Conservation (phyloP, 2,888 invertebrate genomes). For the Andrena bucephala region DNA sequence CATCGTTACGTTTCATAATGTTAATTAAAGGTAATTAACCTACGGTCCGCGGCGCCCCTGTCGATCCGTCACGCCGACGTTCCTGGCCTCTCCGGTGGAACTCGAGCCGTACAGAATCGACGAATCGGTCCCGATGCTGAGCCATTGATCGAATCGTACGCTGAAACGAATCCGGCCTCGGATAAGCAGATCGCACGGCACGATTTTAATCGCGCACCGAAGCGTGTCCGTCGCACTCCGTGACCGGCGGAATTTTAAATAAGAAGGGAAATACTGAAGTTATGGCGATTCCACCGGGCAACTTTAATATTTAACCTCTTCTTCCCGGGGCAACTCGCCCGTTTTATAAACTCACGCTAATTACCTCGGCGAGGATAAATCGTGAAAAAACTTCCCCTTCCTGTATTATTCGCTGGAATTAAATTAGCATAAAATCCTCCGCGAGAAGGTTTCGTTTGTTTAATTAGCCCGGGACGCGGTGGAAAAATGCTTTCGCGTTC, state of each 20-base stretch:
- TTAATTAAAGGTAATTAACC: conserved; percentile 63
- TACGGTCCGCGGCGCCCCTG: background rate
- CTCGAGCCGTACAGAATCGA: background rate
- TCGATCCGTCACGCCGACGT: background rate
- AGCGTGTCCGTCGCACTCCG: conserved; percentile 16
- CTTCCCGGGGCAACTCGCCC: conserved; percentile 24
- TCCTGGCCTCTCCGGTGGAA: background rate
- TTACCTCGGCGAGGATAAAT: conserved; percentile 49
- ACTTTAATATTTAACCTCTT: conserved; percentile 51
- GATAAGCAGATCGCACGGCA: conserved; percentile 15
- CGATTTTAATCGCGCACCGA: conserved; percentile 16
- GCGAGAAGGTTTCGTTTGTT: conserved; percentile 38
- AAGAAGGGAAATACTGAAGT: conserved; percentile 38
- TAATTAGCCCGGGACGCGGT: conserved; percentile 32
- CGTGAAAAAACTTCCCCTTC: conserved; percentile 37
- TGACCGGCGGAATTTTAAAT: conserved; percentile 23
- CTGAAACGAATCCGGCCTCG: background rate
- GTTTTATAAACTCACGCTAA: conserved; percentile 52
- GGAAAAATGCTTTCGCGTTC: conserved; percentile 10
- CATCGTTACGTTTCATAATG: conserved; percentile 28
- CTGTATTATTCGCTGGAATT: conserved; percentile 40
- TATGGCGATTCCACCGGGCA: conserved; percentile 31
- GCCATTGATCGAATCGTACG: background rate
- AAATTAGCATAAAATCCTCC: conserved; percentile 57
- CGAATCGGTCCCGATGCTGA: background rate